Evolutionary conservation across 1,140 invertebrate species (phyloP).

Genomic region (Dolichoris vasculosae): DNA sequence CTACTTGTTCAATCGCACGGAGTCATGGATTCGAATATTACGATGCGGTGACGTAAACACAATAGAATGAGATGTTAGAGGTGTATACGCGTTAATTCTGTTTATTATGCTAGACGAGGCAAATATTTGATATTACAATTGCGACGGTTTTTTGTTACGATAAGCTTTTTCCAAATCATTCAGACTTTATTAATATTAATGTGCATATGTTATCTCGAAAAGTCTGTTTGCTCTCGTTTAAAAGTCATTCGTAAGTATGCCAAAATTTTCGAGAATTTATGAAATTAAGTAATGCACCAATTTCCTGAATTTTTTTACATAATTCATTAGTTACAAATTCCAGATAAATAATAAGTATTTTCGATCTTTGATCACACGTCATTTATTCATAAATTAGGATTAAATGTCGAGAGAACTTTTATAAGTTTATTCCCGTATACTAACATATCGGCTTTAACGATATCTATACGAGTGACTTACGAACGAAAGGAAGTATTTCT

Average conservation of each 20-base stretch:
- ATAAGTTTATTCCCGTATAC: not conserved
- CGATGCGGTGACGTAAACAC: not conserved
- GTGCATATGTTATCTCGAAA: not conserved
- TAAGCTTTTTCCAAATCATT: not conserved
- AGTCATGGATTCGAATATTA: not conserved
- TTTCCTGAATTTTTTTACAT: no score
- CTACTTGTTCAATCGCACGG: not conserved
- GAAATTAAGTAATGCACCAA: no score
- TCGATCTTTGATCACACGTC: not conserved
- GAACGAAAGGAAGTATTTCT: not conserved
- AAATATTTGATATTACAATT: not conserved
- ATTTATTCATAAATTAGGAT: not conserved
- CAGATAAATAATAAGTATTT: no score
- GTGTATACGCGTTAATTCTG: constrained; percentile 10
- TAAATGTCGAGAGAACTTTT: not conserved
- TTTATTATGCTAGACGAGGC: not conserved
- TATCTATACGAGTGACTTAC: not conserved
- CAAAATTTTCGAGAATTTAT: not conserved
- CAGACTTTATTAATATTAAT: not conserved
- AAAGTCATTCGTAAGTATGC: not conserved
- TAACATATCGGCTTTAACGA: not conserved
- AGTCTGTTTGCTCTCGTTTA: not conserved
- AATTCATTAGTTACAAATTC: no score
- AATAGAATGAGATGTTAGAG: not conserved
- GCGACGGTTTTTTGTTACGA: not conserved